These are phyloP conservation scores for Meta bourneti DNA, from an alignment of 2,888 invertebrate species.

Conservation along the genomic window DNA sequence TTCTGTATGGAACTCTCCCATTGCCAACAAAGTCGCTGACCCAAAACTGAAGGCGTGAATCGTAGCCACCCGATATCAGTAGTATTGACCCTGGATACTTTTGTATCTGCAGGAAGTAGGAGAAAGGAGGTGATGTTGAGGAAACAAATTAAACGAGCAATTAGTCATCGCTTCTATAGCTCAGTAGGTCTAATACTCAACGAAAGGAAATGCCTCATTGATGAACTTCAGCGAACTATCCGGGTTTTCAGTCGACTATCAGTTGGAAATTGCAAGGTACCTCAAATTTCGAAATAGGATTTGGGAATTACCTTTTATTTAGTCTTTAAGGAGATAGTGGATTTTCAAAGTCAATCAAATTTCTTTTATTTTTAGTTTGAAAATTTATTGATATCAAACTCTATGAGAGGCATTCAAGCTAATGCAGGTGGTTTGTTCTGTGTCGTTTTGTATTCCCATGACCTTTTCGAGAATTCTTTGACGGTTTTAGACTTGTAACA, in stretches of 20 bases:
- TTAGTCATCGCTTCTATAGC: conserved; percentile 45
- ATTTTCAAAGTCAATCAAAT: too few species aligned
- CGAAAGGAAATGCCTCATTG: conserved; percentile 17
- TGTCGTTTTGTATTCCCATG: too few species aligned
- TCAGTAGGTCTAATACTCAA: conserved; percentile 29
- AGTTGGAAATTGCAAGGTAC: too few species aligned
- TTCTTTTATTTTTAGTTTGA: too few species aligned
- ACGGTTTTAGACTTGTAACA: too few species aligned
- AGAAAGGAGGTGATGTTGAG: conserved; percentile 22
- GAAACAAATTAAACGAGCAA: conserved; percentile 44
- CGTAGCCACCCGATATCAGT: conserved; percentile 1
- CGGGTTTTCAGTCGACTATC: not conserved
- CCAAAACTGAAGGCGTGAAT: conserved; percentile 35
- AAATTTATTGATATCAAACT: too few species aligned
- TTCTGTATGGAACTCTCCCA: conserved; percentile 22
- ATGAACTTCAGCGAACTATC: not conserved
- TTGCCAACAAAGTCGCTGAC: conserved; percentile 46
- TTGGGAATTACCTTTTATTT: too few species aligned
- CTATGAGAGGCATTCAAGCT: too few species aligned
- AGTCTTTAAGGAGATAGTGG: too few species aligned
- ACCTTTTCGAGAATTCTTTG: too few species aligned
- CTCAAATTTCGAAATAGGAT: too few species aligned
- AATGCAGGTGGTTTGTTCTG: too few species aligned
- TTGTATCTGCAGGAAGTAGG: conserved; percentile 49
- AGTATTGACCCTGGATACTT: conserved; percentile 34